A percentile compares a stretch with the other conserved stretches of the same genome.
Conservation (phyloP, 2,888 invertebrate species). For the Euplagia quadripunctaria region DNA sequence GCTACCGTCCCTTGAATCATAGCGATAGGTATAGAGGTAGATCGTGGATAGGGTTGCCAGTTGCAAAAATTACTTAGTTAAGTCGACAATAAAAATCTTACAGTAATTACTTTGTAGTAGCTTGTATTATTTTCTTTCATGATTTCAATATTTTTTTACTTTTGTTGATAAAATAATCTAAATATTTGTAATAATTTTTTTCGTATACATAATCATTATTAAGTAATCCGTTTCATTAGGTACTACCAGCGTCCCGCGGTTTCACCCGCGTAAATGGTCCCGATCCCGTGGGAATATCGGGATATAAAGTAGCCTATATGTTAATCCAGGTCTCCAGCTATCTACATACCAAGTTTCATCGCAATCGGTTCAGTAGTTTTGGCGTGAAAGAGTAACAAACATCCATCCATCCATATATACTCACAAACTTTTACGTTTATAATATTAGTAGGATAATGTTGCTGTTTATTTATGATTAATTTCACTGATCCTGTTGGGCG, state of each 20-base stretch:
- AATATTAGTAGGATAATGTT: too few species aligned
- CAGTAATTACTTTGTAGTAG: neutral
- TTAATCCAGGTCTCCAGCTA: too few species aligned
- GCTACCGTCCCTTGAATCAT: slow-evolving; percentile 14
- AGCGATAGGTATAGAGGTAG: neutral
- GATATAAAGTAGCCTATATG: too few species aligned
- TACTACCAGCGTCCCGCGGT: too few species aligned
- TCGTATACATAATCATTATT: neutral
- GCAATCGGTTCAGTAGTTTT: too few species aligned
- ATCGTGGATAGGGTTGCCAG: neutral
- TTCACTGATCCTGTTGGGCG: neutral
- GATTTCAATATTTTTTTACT: neutral
- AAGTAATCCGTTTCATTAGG: too few species aligned
- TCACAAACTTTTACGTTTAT: too few species aligned
- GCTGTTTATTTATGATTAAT: neutral
- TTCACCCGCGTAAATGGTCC: too few species aligned
- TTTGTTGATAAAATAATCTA: neutral
- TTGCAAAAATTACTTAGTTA: neutral
- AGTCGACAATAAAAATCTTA: neutral
- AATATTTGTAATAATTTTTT: neutral
- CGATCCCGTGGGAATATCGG: too few species aligned
- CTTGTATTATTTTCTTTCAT: neutral
- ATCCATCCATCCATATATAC: too few species aligned
- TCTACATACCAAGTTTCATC: too few species aligned
- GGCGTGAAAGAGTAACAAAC: too few species aligned